These are phyloP conservation scores for Pelvicachromis taeniatus DNA, from an alignment of 2,113 vertebrate genomes.

Conservation along the genomic window DNA sequence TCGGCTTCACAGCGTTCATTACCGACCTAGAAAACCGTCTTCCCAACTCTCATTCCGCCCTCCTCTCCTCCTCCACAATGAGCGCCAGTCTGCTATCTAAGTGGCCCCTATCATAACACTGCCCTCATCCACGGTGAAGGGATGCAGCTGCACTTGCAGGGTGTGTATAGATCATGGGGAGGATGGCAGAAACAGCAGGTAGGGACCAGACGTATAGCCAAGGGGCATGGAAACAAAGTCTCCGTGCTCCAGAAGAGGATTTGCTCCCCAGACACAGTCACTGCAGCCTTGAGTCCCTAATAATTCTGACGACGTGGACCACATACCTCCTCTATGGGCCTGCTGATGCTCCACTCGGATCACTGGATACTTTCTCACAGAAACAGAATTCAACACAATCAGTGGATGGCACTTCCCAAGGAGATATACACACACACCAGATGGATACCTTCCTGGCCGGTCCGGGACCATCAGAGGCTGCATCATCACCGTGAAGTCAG, in stretches of 20 bases:
- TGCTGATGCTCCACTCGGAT: slow-evolving; percentile 24
- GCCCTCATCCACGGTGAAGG: not conserved
- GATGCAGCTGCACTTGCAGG: not conserved
- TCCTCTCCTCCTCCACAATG: not conserved
- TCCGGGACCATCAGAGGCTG: slow-evolving; percentile 59
- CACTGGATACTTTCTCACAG: slow-evolving; percentile 33
- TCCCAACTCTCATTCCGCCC: not conserved
- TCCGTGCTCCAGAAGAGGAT: not conserved
- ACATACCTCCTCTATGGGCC: slow-evolving; percentile 53
- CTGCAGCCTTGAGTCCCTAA: not conserved
- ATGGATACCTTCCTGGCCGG: slow-evolving; percentile 68
- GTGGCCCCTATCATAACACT: not conserved
- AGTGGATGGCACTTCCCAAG: slow-evolving; percentile 46
- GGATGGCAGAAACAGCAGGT: not conserved
- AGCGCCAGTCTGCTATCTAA: not conserved
- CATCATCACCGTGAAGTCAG: slow-evolving; percentile 42
- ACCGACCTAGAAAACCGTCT: slow-evolving; percentile 34
- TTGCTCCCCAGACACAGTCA: not conserved
- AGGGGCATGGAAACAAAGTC: slow-evolving; percentile 37
- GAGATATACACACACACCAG: slow-evolving; percentile 41
- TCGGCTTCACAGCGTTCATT: not conserved
- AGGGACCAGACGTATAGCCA: slow-evolving; percentile 4
- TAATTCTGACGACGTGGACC: not conserved
- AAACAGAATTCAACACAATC: slow-evolving; percentile 40
- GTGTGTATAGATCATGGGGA: not conserved